Conservation (phyloP, 2,797 vertebrate genomes). For the Ambastaia sidthimunki region DNA sequence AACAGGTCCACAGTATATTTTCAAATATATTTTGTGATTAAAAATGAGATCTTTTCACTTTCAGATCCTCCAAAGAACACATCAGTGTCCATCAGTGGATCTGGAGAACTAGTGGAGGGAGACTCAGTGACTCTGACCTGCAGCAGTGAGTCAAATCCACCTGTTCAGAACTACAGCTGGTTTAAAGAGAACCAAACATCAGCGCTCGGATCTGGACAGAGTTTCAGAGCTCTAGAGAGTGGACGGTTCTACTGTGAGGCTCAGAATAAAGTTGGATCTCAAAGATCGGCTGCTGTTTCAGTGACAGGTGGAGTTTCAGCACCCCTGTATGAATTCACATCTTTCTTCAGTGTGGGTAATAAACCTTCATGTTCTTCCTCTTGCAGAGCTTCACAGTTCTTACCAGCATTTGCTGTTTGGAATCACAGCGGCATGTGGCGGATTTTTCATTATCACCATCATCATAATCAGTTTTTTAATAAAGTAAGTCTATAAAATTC, state of each 20-base stretch:
- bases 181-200: constrained; percentile 22
- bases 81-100: neutral
- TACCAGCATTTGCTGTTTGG: neutral
- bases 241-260: constrained; percentile 14
- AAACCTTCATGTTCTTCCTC: neutral
- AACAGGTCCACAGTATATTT: neutral
- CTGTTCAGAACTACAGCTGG: neutral
- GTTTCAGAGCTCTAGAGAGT: neutral
- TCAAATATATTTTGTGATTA: too few relatives aligned
- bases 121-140: neutral
- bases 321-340: neutral
- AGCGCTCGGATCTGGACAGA: constrained; percentile 23
- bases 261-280: constrained; percentile 1
- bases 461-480: neutral
- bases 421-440: neutral
- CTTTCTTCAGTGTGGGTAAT: neutral
- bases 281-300: neutral
- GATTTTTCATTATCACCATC: neutral
- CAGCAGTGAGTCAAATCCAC: neutral
- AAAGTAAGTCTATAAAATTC: neutral
- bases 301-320: neutral
- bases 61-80: constrained; percentile 12
- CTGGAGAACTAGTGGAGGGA: neutral
- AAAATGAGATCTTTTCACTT: too few relatives aligned
- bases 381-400: neutral